Conservation (phyloP, 53 echinoderm and acorn worm genomes). For the Mesocentrotus franciscanus region DNA sequence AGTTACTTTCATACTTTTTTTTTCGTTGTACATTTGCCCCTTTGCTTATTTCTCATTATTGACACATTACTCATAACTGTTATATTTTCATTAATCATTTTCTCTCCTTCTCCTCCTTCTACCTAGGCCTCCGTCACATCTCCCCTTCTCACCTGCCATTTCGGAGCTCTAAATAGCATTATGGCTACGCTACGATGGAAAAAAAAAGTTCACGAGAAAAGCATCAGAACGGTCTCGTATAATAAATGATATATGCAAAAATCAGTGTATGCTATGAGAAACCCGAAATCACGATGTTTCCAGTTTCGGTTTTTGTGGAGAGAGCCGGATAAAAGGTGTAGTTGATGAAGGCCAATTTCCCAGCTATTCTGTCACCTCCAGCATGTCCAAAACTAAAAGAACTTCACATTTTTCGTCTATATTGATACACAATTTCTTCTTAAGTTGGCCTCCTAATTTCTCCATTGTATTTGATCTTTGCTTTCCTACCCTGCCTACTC, state of each 20-base stretch:
- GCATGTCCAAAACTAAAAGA: too few relatives aligned
- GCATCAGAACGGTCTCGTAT: background rate
- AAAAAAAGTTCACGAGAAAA: background rate
- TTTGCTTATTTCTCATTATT: background rate
- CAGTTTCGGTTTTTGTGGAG: background rate
- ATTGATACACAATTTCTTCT: too few relatives aligned
- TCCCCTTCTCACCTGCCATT: background rate
- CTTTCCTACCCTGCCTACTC: too few relatives aligned
- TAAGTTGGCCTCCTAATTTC: too few relatives aligned
- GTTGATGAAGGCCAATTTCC: too few relatives aligned
- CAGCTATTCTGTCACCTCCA: too few relatives aligned
- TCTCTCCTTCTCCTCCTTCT: background rate
- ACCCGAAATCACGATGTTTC: background rate
- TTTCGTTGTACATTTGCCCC: background rate
- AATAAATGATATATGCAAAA: too few relatives aligned
- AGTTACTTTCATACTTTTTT: background rate
- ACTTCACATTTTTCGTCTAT: too few relatives aligned
- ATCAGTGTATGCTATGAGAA: background rate
- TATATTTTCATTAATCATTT: background rate
- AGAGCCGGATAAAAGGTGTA: background rate
- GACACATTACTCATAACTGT: too few relatives aligned
- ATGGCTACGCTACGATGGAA: background rate
- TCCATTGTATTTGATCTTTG: too few relatives aligned
- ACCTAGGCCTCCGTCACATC: background rate
- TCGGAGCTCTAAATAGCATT: background rate